Conservation (phyloP, 2,888 invertebrate genomes). For the Stegophylla sp. region DNA sequence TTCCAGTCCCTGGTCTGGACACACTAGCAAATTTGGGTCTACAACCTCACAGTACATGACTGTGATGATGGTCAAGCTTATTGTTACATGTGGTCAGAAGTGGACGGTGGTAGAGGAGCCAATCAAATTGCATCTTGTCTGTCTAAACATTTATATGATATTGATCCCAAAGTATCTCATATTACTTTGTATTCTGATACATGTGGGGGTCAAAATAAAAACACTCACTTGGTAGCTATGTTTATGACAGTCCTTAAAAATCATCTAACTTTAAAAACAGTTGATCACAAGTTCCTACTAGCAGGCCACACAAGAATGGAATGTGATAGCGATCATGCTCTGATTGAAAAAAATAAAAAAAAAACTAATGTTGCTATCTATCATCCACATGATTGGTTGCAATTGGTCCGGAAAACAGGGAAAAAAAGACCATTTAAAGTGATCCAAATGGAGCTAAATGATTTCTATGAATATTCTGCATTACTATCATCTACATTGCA, state of each 20-base stretch:
- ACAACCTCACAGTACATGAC: neutral
- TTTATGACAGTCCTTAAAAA: conserved; percentile 1
- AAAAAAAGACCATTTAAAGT: conserved; percentile 23
- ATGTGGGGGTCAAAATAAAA: neutral
- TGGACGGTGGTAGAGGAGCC: conserved; percentile 8
- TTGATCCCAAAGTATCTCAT: neutral
- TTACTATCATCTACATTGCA: conserved; percentile 13
- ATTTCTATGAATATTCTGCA: conserved; percentile 13
- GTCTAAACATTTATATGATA: neutral
- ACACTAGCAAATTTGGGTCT: neutral
- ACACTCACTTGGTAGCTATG: neutral
- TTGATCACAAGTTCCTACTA: conserved; percentile 17
- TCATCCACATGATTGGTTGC: conserved; percentile 24
- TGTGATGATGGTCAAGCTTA: neutral
- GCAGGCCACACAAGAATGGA: conserved; percentile 21
- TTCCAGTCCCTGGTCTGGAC: no score
- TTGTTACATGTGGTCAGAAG: conserved; percentile 7
- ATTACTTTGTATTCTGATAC: conserved; percentile 3
- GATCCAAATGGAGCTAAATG: conserved; percentile 6
- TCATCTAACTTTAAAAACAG: conserved; percentile 4
- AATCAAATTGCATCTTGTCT: conserved; percentile 11
- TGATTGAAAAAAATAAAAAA: conserved; percentile 25
- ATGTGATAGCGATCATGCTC: conserved; percentile 23
- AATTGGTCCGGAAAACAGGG: neutral
- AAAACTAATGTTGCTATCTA: neutral